These are phyloP conservation scores for Bactericera cockerelli DNA, from an alignment of 1,140 invertebrate species.

Conservation along the genomic window DNA sequence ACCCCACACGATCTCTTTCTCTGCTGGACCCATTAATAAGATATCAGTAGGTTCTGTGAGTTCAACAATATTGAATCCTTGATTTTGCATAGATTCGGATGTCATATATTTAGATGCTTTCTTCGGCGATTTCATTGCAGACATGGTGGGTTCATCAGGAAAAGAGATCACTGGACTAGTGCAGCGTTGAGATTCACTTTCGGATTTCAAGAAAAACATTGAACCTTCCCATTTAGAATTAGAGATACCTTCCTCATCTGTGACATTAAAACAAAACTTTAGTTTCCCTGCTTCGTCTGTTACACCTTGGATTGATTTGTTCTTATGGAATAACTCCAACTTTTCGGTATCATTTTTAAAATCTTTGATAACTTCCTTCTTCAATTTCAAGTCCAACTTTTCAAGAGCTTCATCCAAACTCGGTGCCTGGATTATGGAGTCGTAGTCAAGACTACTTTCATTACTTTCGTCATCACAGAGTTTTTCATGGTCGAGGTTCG, in stretches of 20 bases:
- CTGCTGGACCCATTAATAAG: background rate
- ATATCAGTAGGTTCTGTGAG: background rate
- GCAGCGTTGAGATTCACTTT: background rate
- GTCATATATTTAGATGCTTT: background rate
- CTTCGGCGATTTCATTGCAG: background rate
- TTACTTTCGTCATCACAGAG: too few species aligned
- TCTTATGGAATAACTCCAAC: background rate
- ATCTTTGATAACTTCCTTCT: background rate
- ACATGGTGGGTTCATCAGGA: background rate
- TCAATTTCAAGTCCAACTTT: constrained; percentile 2
- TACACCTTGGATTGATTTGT: background rate
- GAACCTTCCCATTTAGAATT: too few species aligned
- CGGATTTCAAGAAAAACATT: too few species aligned
- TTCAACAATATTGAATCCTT: too few species aligned
- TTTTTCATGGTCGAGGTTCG: too few species aligned
- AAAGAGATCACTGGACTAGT: background rate
- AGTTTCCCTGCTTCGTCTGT: background rate
- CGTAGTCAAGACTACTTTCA: background rate
- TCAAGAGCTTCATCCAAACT: background rate
- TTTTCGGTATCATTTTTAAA: background rate
- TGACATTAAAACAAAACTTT: background rate
- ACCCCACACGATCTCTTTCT: background rate
- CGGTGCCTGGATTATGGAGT: background rate
- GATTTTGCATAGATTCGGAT: too few species aligned
- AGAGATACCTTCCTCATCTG: background rate